A percentile compares a stretch with the other conserved stretches of the same genome.
Conservation (phyloP, 2,888 invertebrate genomes). For the Mythimna impura region DNA sequence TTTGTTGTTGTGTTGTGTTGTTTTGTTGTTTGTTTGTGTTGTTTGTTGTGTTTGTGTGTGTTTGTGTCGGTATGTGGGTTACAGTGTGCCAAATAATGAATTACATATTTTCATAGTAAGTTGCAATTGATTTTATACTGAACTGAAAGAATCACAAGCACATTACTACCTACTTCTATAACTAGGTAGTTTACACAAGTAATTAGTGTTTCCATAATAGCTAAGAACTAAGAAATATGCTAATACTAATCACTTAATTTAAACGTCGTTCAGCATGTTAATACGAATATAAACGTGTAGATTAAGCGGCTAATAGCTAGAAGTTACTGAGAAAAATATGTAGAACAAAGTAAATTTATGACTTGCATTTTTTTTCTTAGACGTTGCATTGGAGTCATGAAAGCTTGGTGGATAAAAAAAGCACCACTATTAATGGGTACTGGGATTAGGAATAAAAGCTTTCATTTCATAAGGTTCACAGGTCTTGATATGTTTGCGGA, state of each 20-base stretch:
- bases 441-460: no score
- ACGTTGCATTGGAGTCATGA: no score
- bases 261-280: slow-evolving; percentile 10
- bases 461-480: no score
- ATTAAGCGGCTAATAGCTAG: neutral
- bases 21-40: no score
- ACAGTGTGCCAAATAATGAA: neutral
- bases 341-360: neutral
- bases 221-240: slow-evolving; percentile 23
- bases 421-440: no score
- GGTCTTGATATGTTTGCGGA: no score
- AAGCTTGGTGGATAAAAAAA: no score
- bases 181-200: slow-evolving; percentile 14
- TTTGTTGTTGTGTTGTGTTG: no score
- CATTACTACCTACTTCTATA: no score
- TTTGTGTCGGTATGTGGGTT: no score
- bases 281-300: slow-evolving; percentile 20
- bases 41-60: no score
- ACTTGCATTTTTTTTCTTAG: neutral
- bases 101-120: neutral
- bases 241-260: slow-evolving; percentile 42
- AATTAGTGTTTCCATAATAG: slow-evolving; percentile 25
- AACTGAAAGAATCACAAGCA: neutral
- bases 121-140: neutral
- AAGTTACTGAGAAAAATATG: slow-evolving; percentile 10